Conservation (phyloP, 2,888 invertebrate genomes). For the Oscheius sp. region DNA sequence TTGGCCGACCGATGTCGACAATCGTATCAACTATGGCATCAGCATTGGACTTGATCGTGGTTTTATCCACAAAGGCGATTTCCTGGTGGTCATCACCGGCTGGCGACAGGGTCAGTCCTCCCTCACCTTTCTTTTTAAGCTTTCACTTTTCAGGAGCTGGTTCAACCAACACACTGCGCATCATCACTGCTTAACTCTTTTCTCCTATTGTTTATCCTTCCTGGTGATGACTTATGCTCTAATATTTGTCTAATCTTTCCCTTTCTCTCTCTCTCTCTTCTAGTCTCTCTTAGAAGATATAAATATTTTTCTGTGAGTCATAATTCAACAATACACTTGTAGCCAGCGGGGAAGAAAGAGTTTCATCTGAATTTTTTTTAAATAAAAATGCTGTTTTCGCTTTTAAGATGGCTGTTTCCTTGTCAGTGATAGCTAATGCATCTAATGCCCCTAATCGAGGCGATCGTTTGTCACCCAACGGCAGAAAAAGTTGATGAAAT, state of each 20-base stretch:
- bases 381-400: too few relatives aligned
- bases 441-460: too few relatives aligned
- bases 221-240: constrained; percentile 12
- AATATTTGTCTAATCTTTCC: background rate
- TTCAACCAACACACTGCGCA: constrained; percentile 76
- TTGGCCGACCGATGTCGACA: constrained; percentile 91
- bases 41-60: constrained; percentile 81
- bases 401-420: too few relatives aligned
- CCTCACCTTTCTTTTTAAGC: background rate
- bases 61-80: constrained; percentile 87
- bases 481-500: too few relatives aligned
- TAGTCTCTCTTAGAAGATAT: too few relatives aligned
- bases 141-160: constrained; percentile 66
- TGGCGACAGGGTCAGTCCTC: constrained; percentile 79
- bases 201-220: background rate
- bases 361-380: too few relatives aligned
- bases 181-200: constrained; percentile 69
- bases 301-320: too few relatives aligned
- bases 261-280: too few relatives aligned
- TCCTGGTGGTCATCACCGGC: constrained; percentile 92
- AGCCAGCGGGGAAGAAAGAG: too few relatives aligned
- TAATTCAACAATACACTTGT: too few relatives aligned
- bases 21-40: constrained; percentile 71
- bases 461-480: too few relatives aligned
- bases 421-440: too few relatives aligned